Evolutionary conservation across 2,797 vertebrate species (phyloP).

Genomic region (Gallirallus australis): DNA sequence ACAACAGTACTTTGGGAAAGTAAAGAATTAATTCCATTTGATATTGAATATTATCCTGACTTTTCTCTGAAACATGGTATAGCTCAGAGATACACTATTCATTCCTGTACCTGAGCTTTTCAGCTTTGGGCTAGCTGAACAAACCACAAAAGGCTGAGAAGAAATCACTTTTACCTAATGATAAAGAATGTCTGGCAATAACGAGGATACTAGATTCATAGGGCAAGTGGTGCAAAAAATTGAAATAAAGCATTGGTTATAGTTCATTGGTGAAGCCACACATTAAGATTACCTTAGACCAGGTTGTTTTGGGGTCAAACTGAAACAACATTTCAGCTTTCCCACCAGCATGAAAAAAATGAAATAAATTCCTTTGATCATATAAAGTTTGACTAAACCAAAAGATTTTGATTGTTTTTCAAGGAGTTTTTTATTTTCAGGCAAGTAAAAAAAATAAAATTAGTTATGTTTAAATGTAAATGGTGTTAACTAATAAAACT

Average conservation of each 20-base stretch:
- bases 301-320: neutral
- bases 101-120: neutral
- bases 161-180: neutral
- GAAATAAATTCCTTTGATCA: neutral
- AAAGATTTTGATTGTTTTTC: neutral
- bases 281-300: neutral
- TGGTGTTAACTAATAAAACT: neutral
- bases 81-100: neutral
- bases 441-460: neutral
- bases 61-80: neutral
- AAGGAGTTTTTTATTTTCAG: neutral
- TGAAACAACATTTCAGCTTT: neutral
- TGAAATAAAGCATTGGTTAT: neutral
- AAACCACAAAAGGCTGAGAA: neutral
- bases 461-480: neutral
- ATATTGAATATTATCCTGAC: neutral
- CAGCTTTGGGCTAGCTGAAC: neutral
- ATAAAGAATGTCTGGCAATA: neutral
- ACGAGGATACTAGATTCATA: neutral
- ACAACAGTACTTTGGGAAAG: neutral
- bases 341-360: neutral
- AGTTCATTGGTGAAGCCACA: neutral
- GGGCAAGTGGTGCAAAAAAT: neutral
- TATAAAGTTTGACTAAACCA: neutral
- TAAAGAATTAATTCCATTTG: neutral